Conservation (phyloP, 2,797 vertebrate species). For the Platalea minor region DNA sequence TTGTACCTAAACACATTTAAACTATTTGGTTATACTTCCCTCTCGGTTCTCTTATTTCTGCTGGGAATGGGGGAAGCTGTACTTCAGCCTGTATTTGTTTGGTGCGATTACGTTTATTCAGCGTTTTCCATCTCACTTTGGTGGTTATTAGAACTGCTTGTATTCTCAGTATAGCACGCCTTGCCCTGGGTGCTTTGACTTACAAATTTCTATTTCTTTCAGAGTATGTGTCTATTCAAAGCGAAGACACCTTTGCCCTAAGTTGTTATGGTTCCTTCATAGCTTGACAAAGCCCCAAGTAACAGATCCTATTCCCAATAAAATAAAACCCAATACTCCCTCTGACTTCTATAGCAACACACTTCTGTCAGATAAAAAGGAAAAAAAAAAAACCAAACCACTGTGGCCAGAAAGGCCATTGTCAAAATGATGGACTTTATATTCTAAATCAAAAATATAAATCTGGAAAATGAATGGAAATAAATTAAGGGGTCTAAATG, state of each 20-base stretch:
- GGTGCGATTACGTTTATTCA: not conserved
- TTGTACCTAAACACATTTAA: not conserved
- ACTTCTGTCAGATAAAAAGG: not conserved
- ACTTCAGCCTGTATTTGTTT: not conserved
- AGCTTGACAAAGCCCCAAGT: not conserved
- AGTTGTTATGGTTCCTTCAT: not conserved
- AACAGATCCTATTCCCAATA: not conserved
- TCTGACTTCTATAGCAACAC: not conserved
- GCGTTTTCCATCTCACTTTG: not conserved
- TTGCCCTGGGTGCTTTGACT: not conserved
- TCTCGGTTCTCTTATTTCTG: not conserved
- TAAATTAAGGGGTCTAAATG: not conserved
- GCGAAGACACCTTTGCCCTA: not conserved
- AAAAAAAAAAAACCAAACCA: accelerated
- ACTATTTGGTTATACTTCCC: not conserved
- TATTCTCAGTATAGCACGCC: not conserved
- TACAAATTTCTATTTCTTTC: not conserved
- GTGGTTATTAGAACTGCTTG: not conserved
- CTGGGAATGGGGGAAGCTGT: not conserved
- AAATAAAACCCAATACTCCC: not conserved
- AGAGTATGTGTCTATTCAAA: not conserved
- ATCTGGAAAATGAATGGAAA: not conserved
- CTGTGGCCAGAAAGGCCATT: not conserved
- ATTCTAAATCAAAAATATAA: not conserved
- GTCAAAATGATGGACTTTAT: not conserved